These are phyloP conservation scores for Hypotaenidia philippensis DNA, from an alignment of 2,797 vertebrate genomes.

Conservation along the genomic window DNA sequence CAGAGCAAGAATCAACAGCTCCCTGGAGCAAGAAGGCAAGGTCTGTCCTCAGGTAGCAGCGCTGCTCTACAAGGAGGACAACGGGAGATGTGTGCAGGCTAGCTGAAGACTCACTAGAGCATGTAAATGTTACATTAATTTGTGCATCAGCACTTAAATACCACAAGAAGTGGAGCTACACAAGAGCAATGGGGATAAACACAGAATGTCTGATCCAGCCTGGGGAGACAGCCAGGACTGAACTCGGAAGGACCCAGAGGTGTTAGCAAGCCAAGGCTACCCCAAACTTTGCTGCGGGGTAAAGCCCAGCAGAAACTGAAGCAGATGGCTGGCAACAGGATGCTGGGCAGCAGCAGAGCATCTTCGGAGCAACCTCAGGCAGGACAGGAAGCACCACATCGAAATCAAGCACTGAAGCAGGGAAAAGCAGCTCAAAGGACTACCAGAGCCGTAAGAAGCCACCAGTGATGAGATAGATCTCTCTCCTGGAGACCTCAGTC, in stretches of 20 bases:
- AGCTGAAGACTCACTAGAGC: conserved; percentile 27
- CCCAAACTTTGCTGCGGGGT: neutral
- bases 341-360: neutral
- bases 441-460: neutral
- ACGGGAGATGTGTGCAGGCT: neutral
- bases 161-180: neutral
- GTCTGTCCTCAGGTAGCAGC: conserved; percentile 13
- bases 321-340: neutral
- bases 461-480: neutral
- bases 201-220: neutral
- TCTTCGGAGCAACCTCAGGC: neutral
- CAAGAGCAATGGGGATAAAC: neutral
- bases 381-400: neutral
- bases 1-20: neutral
- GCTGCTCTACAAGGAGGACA: neutral
- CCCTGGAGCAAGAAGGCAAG: neutral
- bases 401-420: neutral
- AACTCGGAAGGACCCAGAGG: neutral
- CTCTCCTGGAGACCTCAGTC: neutral
- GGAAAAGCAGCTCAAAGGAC: neutral
- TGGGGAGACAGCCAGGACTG: neutral
- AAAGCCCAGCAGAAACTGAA: neutral
- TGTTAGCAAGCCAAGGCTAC: neutral
- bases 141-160: conserved; percentile 44
- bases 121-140: conserved; percentile 38